These are phyloP conservation scores for Lagopus leucura DNA, from an alignment of 2,113 vertebrate species.

Conservation along the genomic window DNA sequence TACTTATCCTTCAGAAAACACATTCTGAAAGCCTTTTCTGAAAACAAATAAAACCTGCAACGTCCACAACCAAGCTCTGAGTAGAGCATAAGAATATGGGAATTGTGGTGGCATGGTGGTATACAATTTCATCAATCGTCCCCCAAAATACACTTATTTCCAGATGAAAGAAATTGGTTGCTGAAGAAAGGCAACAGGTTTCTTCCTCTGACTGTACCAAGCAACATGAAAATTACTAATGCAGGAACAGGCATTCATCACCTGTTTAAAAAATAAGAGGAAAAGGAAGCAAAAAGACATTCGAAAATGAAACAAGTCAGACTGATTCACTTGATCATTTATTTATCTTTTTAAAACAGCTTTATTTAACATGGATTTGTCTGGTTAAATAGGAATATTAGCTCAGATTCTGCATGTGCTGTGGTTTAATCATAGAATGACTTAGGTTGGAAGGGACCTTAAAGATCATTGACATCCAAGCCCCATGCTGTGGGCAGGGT, in stretches of 20 bases:
- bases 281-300: rapidly evolving
- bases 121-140: not conserved
- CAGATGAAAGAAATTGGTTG: not conserved
- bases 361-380: not conserved
- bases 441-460: too few relatives aligned
- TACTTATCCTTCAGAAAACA: constrained; percentile 19
- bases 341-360: not conserved
- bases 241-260: not conserved
- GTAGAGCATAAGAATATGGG: not conserved
- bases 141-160: not conserved
- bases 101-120: not conserved
- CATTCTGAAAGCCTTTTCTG: not conserved
- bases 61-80: not conserved
- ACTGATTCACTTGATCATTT: not conserved
- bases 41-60: not conserved
- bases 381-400: not conserved
- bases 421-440: not conserved
- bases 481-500: too few relatives aligned
- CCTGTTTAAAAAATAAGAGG: not conserved
- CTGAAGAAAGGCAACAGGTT: not conserved
- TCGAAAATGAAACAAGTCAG: not conserved
- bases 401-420: not conserved
- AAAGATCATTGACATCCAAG: too few relatives aligned
- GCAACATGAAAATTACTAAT: not conserved
- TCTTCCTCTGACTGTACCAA: not conserved